Percentiles rank a stretch among this genome's conserved stretches.
Evolutionary conservation across 2,888 invertebrate genomes (phyloP).

Genomic region (Steromphala cineraria): DNA sequence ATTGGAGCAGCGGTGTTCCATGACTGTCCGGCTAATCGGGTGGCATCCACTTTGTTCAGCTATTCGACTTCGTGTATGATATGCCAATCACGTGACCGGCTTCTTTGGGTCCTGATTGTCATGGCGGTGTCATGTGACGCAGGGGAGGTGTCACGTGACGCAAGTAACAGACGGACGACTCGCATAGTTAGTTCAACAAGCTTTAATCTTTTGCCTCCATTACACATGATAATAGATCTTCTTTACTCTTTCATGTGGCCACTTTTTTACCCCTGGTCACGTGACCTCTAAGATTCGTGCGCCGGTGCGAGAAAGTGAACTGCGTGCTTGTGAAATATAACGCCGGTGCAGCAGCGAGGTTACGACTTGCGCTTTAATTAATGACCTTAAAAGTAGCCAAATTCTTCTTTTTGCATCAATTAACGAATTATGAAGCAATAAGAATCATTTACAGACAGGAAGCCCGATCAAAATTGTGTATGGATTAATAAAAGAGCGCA

Average conservation of each 20-base stretch:
- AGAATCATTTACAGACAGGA: not conserved
- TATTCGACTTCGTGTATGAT: no score
- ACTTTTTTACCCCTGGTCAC: not conserved
- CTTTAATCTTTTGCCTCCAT: slow-evolving; percentile 1
- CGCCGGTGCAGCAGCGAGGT: not conserved
- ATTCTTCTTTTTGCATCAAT: not conserved
- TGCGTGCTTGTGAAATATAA: not conserved
- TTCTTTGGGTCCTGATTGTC: no score
- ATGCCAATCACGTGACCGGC: no score
- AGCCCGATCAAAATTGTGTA: slow-evolving; percentile 12
- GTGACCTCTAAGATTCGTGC: not conserved
- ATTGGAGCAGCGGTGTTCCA: no score
- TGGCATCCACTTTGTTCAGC: no score
- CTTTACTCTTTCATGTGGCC: not conserved
- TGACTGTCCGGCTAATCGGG: no score
- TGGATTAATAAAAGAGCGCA: slow-evolving; percentile 16
- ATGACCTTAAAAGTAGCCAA: not conserved
- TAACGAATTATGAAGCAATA: slow-evolving; percentile 5
- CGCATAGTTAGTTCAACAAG: not conserved
- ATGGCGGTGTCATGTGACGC: no score
- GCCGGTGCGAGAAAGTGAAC: not conserved
- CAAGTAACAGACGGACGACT: not conserved
- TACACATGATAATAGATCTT: slow-evolving; percentile 14
- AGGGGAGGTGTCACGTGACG: not conserved
- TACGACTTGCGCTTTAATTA: not conserved